Evolutionary conservation across 1,140 invertebrate genomes (phyloP).

Genomic region (Anagrus nilaparvatae): DNA sequence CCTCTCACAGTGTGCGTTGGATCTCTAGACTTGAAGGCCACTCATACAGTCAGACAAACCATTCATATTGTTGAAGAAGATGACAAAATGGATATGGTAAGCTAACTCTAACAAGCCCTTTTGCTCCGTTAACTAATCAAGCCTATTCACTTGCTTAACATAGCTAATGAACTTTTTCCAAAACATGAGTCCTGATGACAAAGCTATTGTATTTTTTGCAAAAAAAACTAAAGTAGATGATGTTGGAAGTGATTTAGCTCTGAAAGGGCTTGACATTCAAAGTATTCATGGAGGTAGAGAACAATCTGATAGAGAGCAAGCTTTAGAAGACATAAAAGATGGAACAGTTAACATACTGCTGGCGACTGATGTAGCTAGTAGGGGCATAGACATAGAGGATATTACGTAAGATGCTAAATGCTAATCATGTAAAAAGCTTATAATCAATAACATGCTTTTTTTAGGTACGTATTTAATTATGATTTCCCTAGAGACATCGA

Average conservation of each 20-base stretch:
- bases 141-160: slow-evolving; percentile 20
- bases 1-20: slow-evolving; percentile 85
- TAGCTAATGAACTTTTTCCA: slow-evolving; percentile 49
- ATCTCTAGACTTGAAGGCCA: slow-evolving; percentile 73
- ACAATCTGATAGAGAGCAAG: slow-evolving; percentile 75
- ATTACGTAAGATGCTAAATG: no score
- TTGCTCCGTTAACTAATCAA: slow-evolving; percentile 4
- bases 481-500: slow-evolving; percentile 87
- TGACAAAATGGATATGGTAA: slow-evolving; percentile 54
- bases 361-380: slow-evolving; percentile 88
- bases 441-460: no score
- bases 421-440: no score
- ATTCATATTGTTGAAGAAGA: slow-evolving; percentile 63
- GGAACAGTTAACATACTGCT: slow-evolving; percentile 72
- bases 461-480: slow-evolving; percentile 70
- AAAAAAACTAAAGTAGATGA: slow-evolving; percentile 73
- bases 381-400: slow-evolving; percentile 87
- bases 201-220: slow-evolving; percentile 81
- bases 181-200: slow-evolving; percentile 60
- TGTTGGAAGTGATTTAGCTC: slow-evolving; percentile 64
- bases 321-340: slow-evolving; percentile 68
- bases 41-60: slow-evolving; percentile 69
- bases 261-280: slow-evolving; percentile 57
- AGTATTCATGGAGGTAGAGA: slow-evolving; percentile 85
- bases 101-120: slow-evolving; percentile 17